Percentiles rank a stretch among this genome's conserved stretches.
Conservation (phyloP, 2,888 invertebrate species). For the Latrodectus elegans region DNA sequence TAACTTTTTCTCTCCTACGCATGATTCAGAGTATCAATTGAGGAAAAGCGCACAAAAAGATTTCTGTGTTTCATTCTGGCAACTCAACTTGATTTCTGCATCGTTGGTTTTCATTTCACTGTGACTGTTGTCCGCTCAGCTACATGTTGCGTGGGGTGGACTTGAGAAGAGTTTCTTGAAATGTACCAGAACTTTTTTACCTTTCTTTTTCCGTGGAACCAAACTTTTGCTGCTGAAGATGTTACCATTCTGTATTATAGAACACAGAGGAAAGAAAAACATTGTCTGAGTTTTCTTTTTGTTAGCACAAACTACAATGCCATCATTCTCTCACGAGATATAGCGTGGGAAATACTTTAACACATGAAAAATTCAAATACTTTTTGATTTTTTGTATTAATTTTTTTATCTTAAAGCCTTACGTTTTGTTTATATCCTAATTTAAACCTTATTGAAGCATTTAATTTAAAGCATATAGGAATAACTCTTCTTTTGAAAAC, state of each 20-base stretch:
- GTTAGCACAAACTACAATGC: not conserved
- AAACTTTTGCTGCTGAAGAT: too few species aligned
- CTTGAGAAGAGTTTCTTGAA: slow-evolving; percentile 15
- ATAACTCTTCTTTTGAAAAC: too few species aligned
- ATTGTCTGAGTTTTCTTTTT: not conserved
- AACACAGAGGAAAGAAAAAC: not conserved
- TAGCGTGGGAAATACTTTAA: not conserved
- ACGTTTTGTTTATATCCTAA: too few species aligned
- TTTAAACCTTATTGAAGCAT: too few species aligned
- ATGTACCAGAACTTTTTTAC: not conserved
- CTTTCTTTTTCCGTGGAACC: too few species aligned
- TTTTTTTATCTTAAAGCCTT: too few species aligned
- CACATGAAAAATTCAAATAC: too few species aligned
- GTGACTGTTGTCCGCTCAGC: too few species aligned
- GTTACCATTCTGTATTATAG: too few species aligned
- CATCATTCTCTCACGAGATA: slow-evolving; percentile 9
- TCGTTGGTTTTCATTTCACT: not conserved
- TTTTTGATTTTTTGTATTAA: too few species aligned
- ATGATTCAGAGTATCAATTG: not conserved
- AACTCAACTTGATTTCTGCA: not conserved
- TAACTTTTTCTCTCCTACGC: not conserved
- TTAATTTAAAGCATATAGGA: too few species aligned
- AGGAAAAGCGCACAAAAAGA: not conserved
- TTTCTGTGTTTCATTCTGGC: not conserved
- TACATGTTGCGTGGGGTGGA: not conserved